A percentile compares a stretch with the other conserved stretches of the same genome.
Conservation (phyloP, 2,113 vertebrate species). For the Calonectris borealis region DNA sequence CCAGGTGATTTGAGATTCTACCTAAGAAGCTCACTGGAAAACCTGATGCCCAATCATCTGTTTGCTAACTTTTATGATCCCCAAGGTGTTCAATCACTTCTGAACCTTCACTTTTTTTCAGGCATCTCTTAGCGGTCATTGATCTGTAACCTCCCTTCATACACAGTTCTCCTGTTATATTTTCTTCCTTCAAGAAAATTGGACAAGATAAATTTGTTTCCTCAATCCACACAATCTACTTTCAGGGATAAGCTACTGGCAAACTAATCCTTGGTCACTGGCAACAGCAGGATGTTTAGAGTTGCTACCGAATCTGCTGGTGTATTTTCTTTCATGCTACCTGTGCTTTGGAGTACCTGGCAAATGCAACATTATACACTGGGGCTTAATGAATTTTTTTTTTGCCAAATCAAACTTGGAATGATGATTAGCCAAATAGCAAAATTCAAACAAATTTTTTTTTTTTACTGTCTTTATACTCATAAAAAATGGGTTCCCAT, state of each 20-base stretch:
- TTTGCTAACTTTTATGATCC: neutral
- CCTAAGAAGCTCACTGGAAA: neutral
- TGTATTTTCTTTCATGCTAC: neutral
- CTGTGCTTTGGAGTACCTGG: neutral
- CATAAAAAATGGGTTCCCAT: neutral
- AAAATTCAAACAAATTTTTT: neutral
- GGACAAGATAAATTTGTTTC: neutral
- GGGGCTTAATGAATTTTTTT: neutral
- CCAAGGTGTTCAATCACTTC: neutral
- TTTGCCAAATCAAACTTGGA: neutral
- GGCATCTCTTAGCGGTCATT: neutral
- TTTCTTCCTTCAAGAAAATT: neutral
- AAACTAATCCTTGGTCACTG: neutral
- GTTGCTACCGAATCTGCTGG: neutral
- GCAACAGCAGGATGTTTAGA: neutral
- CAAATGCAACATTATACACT: neutral
- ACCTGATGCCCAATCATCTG: neutral
- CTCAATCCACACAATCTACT: neutral
- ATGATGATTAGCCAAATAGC: neutral
- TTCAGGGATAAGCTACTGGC: neutral
- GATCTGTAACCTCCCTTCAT: neutral
- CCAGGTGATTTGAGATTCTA: neutral
- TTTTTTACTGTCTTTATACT: neutral
- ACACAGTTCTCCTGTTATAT: neutral
- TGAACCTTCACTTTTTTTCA: neutral